Percentiles rank a stretch among this genome's conserved stretches.
Evolutionary conservation across 2,797 vertebrate genomes (phyloP).

Genomic region (Sebastes hubbsi): DNA sequence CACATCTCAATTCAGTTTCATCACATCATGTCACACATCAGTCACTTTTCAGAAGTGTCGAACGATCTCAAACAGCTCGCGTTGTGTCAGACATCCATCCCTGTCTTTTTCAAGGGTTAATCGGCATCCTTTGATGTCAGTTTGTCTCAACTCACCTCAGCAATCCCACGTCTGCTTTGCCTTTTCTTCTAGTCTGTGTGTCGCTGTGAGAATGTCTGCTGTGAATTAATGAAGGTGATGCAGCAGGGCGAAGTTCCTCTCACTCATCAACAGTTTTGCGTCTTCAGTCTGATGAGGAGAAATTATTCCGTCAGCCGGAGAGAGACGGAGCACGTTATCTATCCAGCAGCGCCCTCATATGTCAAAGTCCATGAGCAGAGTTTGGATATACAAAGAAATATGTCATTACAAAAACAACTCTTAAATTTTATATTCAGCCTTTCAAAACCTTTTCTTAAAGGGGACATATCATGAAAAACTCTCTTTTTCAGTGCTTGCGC

Average conservation of each 20-base stretch:
- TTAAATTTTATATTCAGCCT: background rate
- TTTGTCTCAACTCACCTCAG: conserved; percentile 47
- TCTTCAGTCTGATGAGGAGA: conserved; percentile 25
- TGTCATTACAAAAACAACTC: background rate
- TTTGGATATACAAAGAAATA: background rate
- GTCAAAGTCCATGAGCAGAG: conserved; percentile 6
- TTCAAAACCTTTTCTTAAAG: background rate
- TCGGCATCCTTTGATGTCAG: conserved; percentile 26
- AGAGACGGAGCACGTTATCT: background rate
- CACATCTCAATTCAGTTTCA: conserved; percentile 1
- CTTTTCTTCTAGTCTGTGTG: conserved; percentile 9
- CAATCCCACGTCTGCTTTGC: conserved; percentile 9
- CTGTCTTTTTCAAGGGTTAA: conserved; percentile 19
- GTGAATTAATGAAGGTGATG: conserved; percentile 29
- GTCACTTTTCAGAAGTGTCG: conserved; percentile 25
- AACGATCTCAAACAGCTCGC: conserved; percentile 22
- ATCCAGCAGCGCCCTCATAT: background rate
- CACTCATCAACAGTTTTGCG: background rate
- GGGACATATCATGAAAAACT: background rate
- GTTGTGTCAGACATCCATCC: conserved; percentile 25
- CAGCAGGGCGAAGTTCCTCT: background rate
- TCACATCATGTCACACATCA: conserved; percentile 4
- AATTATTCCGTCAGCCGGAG: conserved; percentile 34
- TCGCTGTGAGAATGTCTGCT: background rate
- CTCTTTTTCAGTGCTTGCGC: too few relatives aligned